These are phyloP conservation scores for Thalassarche chlororhynchos DNA, from an alignment of 2,113 vertebrate species.

Conservation along the genomic window DNA sequence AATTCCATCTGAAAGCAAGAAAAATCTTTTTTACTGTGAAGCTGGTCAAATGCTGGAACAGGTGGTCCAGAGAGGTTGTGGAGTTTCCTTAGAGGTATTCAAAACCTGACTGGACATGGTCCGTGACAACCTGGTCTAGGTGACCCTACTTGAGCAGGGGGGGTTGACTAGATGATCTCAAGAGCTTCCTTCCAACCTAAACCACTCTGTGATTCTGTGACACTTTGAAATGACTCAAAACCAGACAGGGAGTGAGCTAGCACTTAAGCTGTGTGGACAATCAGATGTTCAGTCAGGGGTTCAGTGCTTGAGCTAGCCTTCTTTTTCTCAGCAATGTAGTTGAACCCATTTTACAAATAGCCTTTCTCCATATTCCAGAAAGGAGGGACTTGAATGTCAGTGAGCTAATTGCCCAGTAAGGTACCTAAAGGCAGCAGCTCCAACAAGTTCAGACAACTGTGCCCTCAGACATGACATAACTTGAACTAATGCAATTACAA, in stretches of 20 bases:
- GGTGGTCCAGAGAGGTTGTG: background rate
- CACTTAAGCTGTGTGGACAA: background rate
- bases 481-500: background rate
- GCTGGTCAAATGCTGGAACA: background rate
- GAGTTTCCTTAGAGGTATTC: background rate
- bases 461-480: background rate
- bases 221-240: background rate
- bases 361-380: background rate
- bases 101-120: background rate
- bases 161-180: background rate
- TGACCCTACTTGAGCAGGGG: background rate
- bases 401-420: background rate
- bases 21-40: background rate
- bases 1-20: background rate
- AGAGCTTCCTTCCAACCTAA: background rate
- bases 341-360: background rate
- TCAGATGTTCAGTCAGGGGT: background rate
- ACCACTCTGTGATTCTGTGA: background rate
- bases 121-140: background rate
- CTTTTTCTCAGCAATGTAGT: background rate
- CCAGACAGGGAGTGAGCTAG: background rate
- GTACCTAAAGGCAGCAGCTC: background rate
- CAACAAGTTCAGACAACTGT: background rate
- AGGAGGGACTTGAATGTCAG: background rate
- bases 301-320: background rate